A percentile compares a stretch with the other conserved stretches of the same genome.
These are phyloP conservation scores for Euzetes globulus DNA, from an alignment of 2,888 invertebrate genomes.

Conservation along the genomic window DNA sequence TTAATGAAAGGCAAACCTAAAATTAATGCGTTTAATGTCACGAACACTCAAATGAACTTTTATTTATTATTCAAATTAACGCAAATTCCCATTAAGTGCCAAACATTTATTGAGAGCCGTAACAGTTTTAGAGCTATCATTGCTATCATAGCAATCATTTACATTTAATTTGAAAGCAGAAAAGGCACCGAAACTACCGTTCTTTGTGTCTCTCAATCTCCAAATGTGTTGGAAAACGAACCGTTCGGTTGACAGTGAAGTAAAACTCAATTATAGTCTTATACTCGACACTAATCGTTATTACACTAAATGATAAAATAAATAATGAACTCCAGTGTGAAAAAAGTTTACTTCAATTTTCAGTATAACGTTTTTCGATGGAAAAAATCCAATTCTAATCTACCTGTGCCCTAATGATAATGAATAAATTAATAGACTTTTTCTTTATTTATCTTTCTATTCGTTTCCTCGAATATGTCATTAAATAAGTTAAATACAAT, in stretches of 20 bases:
- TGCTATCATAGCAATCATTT: slow-evolving; percentile 1
- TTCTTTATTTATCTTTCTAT: not conserved
- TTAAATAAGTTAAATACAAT: not conserved
- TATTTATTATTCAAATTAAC: slow-evolving; percentile 27
- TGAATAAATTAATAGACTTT: slow-evolving; percentile 14
- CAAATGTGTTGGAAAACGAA: not conserved
- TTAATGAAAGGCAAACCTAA: slow-evolving; percentile 21
- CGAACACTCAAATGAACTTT: not conserved
- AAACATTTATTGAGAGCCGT: not conserved
- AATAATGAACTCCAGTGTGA: not conserved
- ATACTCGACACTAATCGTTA: slow-evolving; percentile 5
- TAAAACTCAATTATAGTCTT: slow-evolving; percentile 10
- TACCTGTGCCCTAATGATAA: not conserved
- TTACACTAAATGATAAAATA: slow-evolving; percentile 21
- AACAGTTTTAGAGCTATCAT: slow-evolving; percentile 8
- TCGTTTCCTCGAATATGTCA: not conserved
- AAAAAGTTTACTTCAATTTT: not conserved
- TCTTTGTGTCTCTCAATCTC: slow-evolving; percentile 2
- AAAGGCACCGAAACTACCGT: not conserved
- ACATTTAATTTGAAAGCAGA: slow-evolving; percentile 16
- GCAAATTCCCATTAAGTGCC: slow-evolving; percentile 13
- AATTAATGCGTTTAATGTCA: slow-evolving; percentile 6
- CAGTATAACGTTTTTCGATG: not conserved
- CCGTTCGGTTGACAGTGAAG: slow-evolving; percentile 12
- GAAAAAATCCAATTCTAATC: not conserved